Evolutionary conservation across 1,140 invertebrate genomes (phyloP).

Genomic region (Magallana ariakensis): DNA sequence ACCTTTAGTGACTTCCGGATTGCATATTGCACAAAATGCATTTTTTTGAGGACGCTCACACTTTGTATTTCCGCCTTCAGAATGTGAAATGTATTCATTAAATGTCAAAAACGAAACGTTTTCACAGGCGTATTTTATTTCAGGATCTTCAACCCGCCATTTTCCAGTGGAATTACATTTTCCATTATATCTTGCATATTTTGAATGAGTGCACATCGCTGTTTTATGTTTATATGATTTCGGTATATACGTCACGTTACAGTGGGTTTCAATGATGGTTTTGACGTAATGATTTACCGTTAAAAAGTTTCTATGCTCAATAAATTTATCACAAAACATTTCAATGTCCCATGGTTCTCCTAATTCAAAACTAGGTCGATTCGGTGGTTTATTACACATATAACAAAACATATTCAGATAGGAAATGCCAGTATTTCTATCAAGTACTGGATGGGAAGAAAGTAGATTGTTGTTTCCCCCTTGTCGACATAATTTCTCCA

Average conservation of each 20-base stretch:
- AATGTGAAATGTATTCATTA: no score
- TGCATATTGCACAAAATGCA: background rate
- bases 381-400: background rate
- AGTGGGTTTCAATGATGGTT: background rate
- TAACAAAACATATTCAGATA: background rate
- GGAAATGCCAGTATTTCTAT: background rate
- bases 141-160: background rate
- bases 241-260: background rate
- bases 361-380: background rate
- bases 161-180: background rate
- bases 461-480: background rate
- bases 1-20: background rate
- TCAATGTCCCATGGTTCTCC: background rate
- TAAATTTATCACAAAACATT: background rate
- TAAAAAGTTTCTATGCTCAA: background rate
- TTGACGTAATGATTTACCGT: background rate
- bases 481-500: background rate
- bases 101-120: background rate
- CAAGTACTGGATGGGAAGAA: background rate
- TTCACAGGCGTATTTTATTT: background rate
- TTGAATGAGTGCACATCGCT: background rate
- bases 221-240: background rate
- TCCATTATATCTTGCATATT: background rate
- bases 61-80: no score
- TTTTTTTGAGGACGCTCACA: background rate